A percentile compares a stretch with the other conserved stretches of the same genome.
Evolutionary conservation across 2,888 invertebrate species (phyloP).

Genomic region (Ophraella communa): DNA sequence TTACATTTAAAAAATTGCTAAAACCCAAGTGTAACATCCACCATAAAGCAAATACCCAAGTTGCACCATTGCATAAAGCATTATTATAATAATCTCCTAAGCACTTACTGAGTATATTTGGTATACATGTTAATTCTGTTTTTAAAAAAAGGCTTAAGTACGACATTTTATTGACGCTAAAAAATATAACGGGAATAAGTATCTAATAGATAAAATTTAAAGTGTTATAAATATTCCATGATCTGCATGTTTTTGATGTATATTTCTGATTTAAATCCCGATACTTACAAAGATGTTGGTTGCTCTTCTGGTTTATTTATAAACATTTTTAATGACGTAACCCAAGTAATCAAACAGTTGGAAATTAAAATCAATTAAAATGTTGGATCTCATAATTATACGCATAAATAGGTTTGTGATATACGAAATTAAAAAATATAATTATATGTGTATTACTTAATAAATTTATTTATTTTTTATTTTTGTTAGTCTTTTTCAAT

Average conservation of each 20-base stretch:
- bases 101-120: conserved; percentile 49
- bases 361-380: background rate
- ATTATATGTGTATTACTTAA: no score
- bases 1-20: conserved; percentile 51
- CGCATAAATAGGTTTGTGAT: no score
- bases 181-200: no score
- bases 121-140: conserved; percentile 54
- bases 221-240: background rate
- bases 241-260: background rate
- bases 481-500: no score
- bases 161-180: conserved; percentile 31
- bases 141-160: conserved; percentile 49
- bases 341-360: no score
- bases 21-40: conserved; percentile 50
- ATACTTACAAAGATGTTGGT: conserved; percentile 18
- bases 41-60: conserved; percentile 55
- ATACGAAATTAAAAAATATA: no score
- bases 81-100: conserved; percentile 55
- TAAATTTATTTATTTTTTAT: no score
- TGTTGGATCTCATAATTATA: no score
- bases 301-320: conserved; percentile 21
- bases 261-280: background rate
- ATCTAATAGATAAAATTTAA: background rate
- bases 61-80: conserved; percentile 53
- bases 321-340: conserved; percentile 15